phyloP scores from a whole-genome alignment of 2,797 vertebrate species.

The Trematomus bernacchii region DNA sequence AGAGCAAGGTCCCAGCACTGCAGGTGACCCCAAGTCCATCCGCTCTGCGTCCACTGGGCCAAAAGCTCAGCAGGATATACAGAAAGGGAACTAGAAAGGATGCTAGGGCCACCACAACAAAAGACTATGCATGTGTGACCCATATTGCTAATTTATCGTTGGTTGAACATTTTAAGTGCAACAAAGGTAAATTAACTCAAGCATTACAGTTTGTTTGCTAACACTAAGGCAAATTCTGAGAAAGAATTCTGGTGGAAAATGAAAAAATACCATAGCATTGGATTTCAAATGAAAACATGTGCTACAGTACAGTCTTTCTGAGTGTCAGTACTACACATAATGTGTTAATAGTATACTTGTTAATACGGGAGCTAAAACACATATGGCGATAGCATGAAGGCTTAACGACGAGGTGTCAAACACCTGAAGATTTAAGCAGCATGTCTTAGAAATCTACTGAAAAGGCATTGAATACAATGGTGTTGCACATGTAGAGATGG shows the following conservation, averaged over 20 bases:
- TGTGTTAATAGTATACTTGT: rapidly evolving
- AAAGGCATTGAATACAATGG: conserved; percentile 10
- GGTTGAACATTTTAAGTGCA: not conserved
- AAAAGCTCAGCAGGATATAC: not conserved
- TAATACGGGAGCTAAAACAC: not conserved
- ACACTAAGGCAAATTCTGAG: not conserved
- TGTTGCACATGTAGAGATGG: not conserved
- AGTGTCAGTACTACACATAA: too few species aligned
- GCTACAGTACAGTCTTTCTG: too few species aligned
- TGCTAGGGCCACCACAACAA: not conserved
- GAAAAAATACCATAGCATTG: too few species aligned
- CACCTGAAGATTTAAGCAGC: conserved; percentile 15
- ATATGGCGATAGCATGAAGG: not conserved
- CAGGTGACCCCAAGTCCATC: conserved; percentile 47
- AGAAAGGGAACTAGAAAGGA: not conserved
- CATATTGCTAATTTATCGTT: not conserved
- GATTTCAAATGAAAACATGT: not conserved
- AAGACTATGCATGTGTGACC: not conserved
- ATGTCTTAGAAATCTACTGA: conserved; percentile 34
- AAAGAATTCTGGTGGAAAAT: too few species aligned
- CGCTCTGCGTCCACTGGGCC: rapidly evolving
- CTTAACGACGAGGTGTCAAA: conserved; percentile 10
- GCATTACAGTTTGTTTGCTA: not conserved
- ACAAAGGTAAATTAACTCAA: too few species aligned
- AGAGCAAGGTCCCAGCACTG: conserved; percentile 32